Evolutionary conservation across 1,140 invertebrate genomes (phyloP), one percentile per base, ranked within the genome.

Genomic region (Drosophila quadrilineata): DNA sequence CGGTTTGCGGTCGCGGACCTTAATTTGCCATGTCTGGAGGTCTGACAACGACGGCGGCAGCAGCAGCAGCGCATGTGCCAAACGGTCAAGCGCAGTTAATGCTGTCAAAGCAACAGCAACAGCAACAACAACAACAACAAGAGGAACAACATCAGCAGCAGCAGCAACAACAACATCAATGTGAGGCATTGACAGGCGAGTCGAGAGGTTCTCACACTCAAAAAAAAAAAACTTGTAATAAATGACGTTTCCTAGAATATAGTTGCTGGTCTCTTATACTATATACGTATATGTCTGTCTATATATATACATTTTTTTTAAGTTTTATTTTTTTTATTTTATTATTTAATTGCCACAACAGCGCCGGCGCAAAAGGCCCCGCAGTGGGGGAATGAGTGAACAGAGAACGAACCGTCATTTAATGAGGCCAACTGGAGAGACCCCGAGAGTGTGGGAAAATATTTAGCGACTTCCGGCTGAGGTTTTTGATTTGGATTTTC

Each of bases 191-290:
- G 76, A 82, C 76, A 84, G 77, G 46, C 58, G 69, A 84, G 59
- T 43, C 69, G 64, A 57, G 62, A 54, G 68, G 76, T 82, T 82
- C 76, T 82, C 76, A 82, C 76, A 82, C 76, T 82, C 67, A 52
- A 58, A 60, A 66, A 29, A 62, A 52, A 58, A 60, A 66, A 29
- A 62, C 49, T 68, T 80, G 74, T 84, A 84, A 82, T 82, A 82
- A 82, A 82, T 84, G 77, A 76, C 69, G 76, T 84, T 84, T 84
- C 77, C 77, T 84, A 84, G 77, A 84, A 84, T 65, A 71, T 57
- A 79, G 72, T 56, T 64, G 54, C 36, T 60, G 26, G 21, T 43
- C 29, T 59, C 40, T 48, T 56, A 45, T 35, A 16, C n/a, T 46
- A 26, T 12, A 21, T 45, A 35, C 52, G 19, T 31, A 8, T 33